A percentile compares a stretch with the other conserved stretches of the same genome.
These are phyloP conservation scores for Corvus moneduloides DNA, from an alignment of 2,113 vertebrate species.

Conservation along the genomic window DNA sequence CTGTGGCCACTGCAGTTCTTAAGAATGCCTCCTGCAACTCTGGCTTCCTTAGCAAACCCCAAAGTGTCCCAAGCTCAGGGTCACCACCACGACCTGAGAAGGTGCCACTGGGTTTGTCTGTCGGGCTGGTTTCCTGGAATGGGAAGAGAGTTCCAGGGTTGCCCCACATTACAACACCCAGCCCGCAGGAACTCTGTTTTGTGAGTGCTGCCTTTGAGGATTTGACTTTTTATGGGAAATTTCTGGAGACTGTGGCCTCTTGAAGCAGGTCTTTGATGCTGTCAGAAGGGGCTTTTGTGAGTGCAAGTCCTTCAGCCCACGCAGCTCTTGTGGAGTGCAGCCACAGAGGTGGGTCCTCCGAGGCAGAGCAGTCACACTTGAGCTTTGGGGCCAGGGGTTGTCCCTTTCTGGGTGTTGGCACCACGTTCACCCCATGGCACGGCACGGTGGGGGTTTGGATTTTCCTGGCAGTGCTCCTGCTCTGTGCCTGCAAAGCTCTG, in stretches of 20 bases:
- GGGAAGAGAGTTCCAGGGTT: neutral
- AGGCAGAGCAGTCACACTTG: neutral
- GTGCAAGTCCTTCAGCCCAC: neutral
- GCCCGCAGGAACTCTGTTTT: neutral
- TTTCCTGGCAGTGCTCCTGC: neutral
- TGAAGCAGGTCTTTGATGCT: neutral
- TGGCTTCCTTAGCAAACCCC: neutral
- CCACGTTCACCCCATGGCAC: accelerated
- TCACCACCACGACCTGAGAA: neutral
- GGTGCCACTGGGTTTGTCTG: neutral
- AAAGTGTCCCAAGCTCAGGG: neutral
- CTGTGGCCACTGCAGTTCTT: neutral
- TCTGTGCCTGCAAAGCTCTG: neutral
- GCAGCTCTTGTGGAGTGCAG: neutral
- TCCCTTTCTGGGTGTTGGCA: neutral
- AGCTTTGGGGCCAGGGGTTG: neutral
- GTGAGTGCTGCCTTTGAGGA: neutral
- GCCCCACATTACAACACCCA: neutral
- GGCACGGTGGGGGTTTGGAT: neutral
- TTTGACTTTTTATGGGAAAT: neutral
- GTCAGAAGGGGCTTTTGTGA: neutral
- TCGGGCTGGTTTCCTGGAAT: neutral
- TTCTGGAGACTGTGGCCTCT: neutral
- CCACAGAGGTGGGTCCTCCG: neutral
- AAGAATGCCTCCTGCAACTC: neutral